phyloP scores from a whole-genome alignment of 2,797 vertebrate genomes.

The Esox masquinongy region DNA sequence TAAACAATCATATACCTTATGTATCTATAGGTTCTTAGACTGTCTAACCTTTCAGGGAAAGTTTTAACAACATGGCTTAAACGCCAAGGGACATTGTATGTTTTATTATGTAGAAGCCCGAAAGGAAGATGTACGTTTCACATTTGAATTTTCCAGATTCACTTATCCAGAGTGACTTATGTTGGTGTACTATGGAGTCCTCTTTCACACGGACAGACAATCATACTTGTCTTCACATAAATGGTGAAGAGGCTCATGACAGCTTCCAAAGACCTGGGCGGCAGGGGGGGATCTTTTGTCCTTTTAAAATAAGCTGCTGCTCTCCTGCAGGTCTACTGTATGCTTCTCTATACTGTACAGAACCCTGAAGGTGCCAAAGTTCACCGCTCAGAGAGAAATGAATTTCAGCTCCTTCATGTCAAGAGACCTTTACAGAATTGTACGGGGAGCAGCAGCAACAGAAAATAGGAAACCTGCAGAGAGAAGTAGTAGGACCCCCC shows the following conservation, averaged over 20 bases:
- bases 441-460: slow-evolving; percentile 43
- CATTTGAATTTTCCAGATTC: too few species aligned
- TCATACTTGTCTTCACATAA: background rate
- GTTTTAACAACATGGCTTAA: background rate
- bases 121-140: background rate
- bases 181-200: background rate
- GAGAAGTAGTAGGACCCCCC: slow-evolving; percentile 51
- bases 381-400: slow-evolving; percentile 63
- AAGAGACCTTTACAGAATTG: slow-evolving; percentile 78
- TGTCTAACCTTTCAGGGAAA: background rate
- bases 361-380: slow-evolving; percentile 37
- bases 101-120: background rate
- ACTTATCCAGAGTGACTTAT: too few species aligned
- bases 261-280: slow-evolving; percentile 64
- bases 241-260: slow-evolving; percentile 61
- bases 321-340: too few species aligned
- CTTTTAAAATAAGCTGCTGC: slow-evolving; percentile 73
- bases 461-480: slow-evolving; percentile 24
- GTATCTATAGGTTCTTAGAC: background rate
- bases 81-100: background rate
- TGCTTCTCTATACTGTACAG: too few species aligned
- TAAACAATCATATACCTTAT: too few species aligned
- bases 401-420: slow-evolving; percentile 92
- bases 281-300: slow-evolving; percentile 69
- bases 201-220: background rate